Evolutionary conservation across 2,113 vertebrate genomes (phyloP), one percentile per base, ranked within the genome.

Genomic region (Megaptera novaeangliae): DNA sequence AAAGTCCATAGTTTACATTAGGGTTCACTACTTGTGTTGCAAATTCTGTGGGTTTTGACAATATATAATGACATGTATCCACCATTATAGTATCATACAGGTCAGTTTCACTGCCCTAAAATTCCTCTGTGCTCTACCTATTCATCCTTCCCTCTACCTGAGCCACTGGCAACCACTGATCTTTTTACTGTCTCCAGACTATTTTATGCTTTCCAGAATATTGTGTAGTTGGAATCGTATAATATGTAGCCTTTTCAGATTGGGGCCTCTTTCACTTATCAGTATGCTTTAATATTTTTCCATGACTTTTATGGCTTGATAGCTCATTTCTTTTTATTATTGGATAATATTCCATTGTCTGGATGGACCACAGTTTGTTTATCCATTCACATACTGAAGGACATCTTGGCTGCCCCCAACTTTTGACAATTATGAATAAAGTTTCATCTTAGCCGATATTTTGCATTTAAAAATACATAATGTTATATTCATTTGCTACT

Each of bases 401-500:
- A 49, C 5, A 34, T 75, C 66, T 94, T 75, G 27, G 23, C 81
- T 89, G 78, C 31, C 27, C 85, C 21, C 59, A 75, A 69, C 7
- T 75, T 92, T 25, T 41, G 34, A 55, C 17, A 82, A 44, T 77
- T 75, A 44, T 36, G 21, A 77, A 89, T 36, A 41, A 92, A 66
- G 39, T 64, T 61, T 39, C 7, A 83, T 46, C 34, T 83, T 61
- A 36, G 29, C 29, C 0, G 15, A 5, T 75, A 77, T 49, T 63
- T 95, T 92, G 29, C 39, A 83, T 66, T 92, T 92, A 55, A 82
- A 95, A 89, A 91, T 91, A 49, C 5, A 69, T 52, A 74, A 63
- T 71, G 34, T 75, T 80, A 39, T 49, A 41, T 71, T 55, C 5
- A 44, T 46, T 61, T 82, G 12, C 23, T 77, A 78, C 15, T 61